Evolutionary conservation across 2,113 vertebrate genomes (phyloP), one percentile per base, ranked within the genome.

Genomic region (Nanorana parkeri): DNA sequence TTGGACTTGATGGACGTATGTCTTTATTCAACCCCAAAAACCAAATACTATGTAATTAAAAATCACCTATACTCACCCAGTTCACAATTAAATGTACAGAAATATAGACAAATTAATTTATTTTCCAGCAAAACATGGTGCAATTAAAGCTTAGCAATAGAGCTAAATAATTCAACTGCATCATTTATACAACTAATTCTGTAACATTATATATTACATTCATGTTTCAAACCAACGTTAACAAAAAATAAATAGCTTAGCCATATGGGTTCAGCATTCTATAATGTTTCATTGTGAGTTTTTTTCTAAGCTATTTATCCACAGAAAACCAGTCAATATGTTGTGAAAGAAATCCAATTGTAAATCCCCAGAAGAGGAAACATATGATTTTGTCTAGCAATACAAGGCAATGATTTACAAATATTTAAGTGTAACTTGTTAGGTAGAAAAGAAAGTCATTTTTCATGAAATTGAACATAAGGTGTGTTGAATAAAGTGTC

Each of bases 351-450:
- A 77, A 77, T 47, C 29, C 58, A 77, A 64, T 63, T 58, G 36
- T 51, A 76, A 77, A 51, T 76, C 58, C 74, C 74, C 74, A 64
- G 74, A 17, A 77, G 74, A 63, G 73, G 73, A 77, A 77, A 77
- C 17, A 64, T 58, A 77, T 77, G 21, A 64, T 64, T 64, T 64
- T 64, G 58, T 28, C 36, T 60, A 58, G 20, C 24, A 64, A n/a
- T 77, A 77, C 74, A 51, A 77, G 36, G 58, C 56, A 64, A 51
- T 77, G 56, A 77, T 77, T 77, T 77, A 77, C 58, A 64, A 32
- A 77, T 47, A 47, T 77, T 47, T 61, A 51, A 26, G 58, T 51
- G 36, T 64, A 51, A 47, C 32, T 64, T 63, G 21, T 64, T 63
- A 77, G 58, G 58, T 63, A 24, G 3, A 63, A 64, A 51, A 77